Base-by-base conservation (phyloP, 2,113 vertebrate genomes). In the Mus pahari region DNA sequence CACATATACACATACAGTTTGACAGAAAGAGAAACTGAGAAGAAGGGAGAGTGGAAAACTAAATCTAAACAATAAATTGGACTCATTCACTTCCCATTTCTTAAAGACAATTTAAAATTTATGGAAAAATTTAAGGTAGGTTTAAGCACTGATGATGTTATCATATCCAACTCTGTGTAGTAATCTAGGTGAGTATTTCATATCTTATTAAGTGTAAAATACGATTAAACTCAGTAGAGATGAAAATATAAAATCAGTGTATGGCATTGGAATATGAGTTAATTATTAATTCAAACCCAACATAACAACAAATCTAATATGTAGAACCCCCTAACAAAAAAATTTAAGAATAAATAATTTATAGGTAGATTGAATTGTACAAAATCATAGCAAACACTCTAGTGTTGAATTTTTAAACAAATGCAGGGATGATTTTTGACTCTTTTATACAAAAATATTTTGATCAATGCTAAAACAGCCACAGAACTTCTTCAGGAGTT, bases 211-310 rank as follows among this genome's bases (percentile, higher is more conserved):
- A 39, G 26, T 45, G 31, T 86, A 64, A 86, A 89, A 95, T 36
- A 28, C 11, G 60, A 50, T 78, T 78, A 60, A 84, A 62, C 0
- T 81, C 11, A 62, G 31, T 50, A 81, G 0, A 86, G 20, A 33
- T 75, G 2, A 55, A 74, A 84, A 84, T 62, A 81, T 78, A 42
- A 93, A 90, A 92, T 66, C 62, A 73, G 55, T 50, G 13, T 2
- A 89, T 62, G 19, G 62, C 58, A 75, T 50, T 89, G 24, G 79
- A 81, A 92, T n/a, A 39, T 33, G 28, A 45, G 28, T 33, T 5
- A 89, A 93, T 58, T 62, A 26, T 86, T 91, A 74, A 89, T 42
- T 96, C 1, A 81, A 14, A 81, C 88, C 33, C 55, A 70, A 39
- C 13, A 16, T 36, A 78, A 68, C 1, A 60, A 10, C 24, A 91